phyloP scores from a whole-genome alignment of 2,888 invertebrate genomes.

The Phragmatobia fuliginosa region DNA sequence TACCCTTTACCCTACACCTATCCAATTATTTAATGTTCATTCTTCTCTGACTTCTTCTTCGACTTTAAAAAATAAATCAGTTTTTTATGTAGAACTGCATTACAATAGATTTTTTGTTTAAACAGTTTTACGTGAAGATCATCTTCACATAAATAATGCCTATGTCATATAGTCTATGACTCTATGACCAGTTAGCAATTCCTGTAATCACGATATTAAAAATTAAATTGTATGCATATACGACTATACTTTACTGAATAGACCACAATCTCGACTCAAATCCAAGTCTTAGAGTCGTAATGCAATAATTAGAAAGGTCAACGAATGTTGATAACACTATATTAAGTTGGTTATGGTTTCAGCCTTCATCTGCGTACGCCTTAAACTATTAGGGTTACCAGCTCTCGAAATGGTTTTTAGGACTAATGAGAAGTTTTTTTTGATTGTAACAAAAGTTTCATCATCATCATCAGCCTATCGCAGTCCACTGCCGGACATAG shows the following conservation, averaged over 20 bases:
- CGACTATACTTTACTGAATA: not conserved
- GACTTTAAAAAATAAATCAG: too few species aligned
- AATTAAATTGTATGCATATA: not conserved
- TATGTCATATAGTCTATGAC: not conserved
- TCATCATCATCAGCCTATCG: not conserved
- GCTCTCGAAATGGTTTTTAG: not conserved
- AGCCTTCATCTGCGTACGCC: conserved; percentile 31
- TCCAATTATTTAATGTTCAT: too few species aligned
- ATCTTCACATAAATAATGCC: not conserved
- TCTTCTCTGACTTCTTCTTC: too few species aligned
- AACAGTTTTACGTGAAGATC: not conserved
- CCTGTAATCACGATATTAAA: not conserved
- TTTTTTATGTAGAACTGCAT: too few species aligned
- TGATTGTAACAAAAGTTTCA: not conserved
- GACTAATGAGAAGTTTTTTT: not conserved
- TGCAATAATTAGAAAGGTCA: conserved; percentile 41
- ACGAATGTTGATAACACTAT: conserved; percentile 37
- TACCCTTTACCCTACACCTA: too few species aligned
- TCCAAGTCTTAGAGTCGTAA: conserved; percentile 8
- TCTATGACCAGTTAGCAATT: not conserved
- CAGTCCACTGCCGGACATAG: too few species aligned
- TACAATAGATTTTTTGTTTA: too few species aligned
- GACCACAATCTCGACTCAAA: not conserved
- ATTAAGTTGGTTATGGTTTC: conserved; percentile 37
- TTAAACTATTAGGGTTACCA: conserved; percentile 2